Evolutionary conservation across 1,140 invertebrate genomes (phyloP).

Genomic region (Nautilus pompilius): DNA sequence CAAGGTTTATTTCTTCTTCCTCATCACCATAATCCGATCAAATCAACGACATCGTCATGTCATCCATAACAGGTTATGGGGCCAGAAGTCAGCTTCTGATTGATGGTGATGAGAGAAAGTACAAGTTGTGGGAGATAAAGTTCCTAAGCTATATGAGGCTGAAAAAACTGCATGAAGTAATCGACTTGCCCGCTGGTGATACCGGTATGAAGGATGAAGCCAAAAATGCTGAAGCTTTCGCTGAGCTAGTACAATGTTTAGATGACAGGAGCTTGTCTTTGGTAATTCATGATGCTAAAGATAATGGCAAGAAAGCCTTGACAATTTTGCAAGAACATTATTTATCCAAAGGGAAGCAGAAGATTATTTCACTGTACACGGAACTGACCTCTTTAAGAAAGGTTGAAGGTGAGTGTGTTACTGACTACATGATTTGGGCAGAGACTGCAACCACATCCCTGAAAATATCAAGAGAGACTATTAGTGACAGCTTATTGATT

Average conservation of each 20-base stretch:
- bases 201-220: neutral
- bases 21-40: too few species aligned
- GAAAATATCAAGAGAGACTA: constrained; percentile 10
- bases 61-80: constrained; percentile 21
- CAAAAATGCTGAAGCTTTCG: constrained; percentile 17
- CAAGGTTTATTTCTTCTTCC: too few species aligned
- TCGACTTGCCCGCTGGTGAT: neutral
- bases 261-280: constrained; percentile 17
- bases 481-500: constrained; percentile 19
- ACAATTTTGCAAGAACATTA: constrained; percentile 15
- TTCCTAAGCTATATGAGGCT: constrained; percentile 16
- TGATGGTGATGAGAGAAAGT: constrained; percentile 21
- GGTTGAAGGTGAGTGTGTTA: constrained; percentile 5
- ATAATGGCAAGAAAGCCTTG: constrained; percentile 17
- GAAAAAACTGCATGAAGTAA: constrained; percentile 8
- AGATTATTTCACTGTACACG: constrained; percentile 18
- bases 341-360: constrained; percentile 11
- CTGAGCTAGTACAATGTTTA: constrained; percentile 16
- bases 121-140: constrained; percentile 21
- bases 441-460: constrained; percentile 15
- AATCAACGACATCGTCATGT: too few species aligned
- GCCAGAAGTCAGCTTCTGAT: constrained; percentile 13
- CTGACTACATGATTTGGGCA: constrained; percentile 19
- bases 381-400: constrained; percentile 15
- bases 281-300: constrained; percentile 16